A percentile compares a stretch with the other conserved stretches of the same genome.
Conservation (phyloP, 2,888 invertebrate species). For the Sphecodes monilicornis region DNA sequence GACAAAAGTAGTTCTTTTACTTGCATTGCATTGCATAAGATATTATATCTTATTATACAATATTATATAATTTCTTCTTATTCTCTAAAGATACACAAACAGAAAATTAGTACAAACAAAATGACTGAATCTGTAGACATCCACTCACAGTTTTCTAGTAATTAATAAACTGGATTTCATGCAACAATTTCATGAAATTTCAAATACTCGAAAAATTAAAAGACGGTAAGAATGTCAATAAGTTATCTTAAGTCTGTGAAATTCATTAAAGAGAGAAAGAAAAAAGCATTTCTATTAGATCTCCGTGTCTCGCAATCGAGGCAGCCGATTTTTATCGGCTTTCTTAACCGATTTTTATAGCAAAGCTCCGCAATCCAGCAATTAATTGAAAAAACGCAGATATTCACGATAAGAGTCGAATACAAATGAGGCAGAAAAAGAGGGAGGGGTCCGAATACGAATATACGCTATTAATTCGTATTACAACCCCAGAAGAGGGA, state of each 20-base stretch:
- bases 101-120: too few species aligned
- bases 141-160: too few species aligned
- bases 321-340: neutral
- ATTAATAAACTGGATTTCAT: neutral
- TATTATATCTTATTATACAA: too few species aligned
- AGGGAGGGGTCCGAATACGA: neutral
- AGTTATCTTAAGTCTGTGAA: too few species aligned
- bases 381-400: neutral
- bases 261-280: neutral
- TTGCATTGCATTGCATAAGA: neutral
- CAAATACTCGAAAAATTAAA: too few species aligned
- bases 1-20: neutral
- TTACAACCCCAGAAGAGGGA: neutral
- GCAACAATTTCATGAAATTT: too few species aligned
- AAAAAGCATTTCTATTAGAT: neutral
- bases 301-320: too few species aligned
- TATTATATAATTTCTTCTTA: too few species aligned
- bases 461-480: constrained; percentile 2
- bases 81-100: too few species aligned
- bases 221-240: too few species aligned
- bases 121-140: too few species aligned
- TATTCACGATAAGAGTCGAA: neutral
- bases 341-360: too few species aligned
- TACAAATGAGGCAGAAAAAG: neutral
- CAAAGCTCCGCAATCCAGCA: neutral